Evolutionary conservation across 2,888 invertebrate species (phyloP), one percentile per base, ranked within the genome.

Genomic region (Halictus ligatus): DNA sequence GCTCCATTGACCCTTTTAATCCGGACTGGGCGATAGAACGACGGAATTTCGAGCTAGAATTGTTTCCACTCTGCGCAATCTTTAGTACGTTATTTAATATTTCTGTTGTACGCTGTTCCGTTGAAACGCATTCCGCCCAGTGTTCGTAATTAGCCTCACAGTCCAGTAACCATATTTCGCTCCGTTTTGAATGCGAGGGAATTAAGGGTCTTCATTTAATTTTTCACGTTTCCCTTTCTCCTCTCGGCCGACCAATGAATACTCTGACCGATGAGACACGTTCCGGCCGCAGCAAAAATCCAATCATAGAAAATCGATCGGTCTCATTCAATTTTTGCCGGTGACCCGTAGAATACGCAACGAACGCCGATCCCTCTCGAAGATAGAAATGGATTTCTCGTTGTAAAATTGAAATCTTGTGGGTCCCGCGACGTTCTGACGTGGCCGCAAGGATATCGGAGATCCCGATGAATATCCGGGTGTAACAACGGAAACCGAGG

Each of bases 391-490:
- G 35, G 72, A 60, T 40, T 60, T 71, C 50, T 7, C 54, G 10
- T 13, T 40, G 29, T 21, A 58, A 75, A 71, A 69, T 58, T 71
- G 79, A 71, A 79, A 75, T 48, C 74, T 67, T 67, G 50, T 78
- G 4, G 5, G n/a, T n/a, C 7, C 43, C 18, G n/a, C n/a, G 35
- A 15, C 35, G 0, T 35, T 25, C 43, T 12, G 15, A 50, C 48
- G 8, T 25, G 2, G 60, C 43, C 15, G 8, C 25, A 21, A 79
- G 69, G 50, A 79, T 67, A 69, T 71, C 40, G 18, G 13, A 12
- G 35, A 8, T 25, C 46, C 67, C 48, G 48, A 73, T 69, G 25
- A 71, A 35, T 81, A 71, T 77, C 48, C 25, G 60, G 18, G 46
- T 71, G 46, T 10, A 46, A 29, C 67, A 5, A 60, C 8, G 29